A percentile compares a stretch with the other conserved stretches of the same genome.
phyloP scores from a whole-genome alignment of 92 coral and sea anemone genomes.

The Zoanthus sociatus region DNA sequence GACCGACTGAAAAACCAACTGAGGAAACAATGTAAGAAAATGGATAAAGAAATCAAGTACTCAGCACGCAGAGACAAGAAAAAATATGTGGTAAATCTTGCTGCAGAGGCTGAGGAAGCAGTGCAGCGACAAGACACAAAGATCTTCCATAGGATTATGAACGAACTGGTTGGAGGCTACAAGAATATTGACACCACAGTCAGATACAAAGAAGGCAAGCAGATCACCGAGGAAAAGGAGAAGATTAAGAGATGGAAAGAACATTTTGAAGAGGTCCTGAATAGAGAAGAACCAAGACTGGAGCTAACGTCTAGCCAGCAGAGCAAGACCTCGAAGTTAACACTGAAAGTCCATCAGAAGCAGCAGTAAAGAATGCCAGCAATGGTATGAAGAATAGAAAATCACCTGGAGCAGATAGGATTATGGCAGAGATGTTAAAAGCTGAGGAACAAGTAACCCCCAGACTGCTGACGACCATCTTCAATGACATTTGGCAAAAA shows the following conservation, averaged over 20 bases:
- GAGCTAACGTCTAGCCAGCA: too few relatives aligned
- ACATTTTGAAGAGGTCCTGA: too few relatives aligned
- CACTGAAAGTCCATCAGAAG: too few relatives aligned
- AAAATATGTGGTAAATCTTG: constrained; percentile 22
- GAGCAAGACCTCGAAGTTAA: too few relatives aligned
- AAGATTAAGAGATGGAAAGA: too few relatives aligned
- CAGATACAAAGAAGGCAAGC: constrained; percentile 7
- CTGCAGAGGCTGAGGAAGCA: neutral
- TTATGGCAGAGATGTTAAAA: constrained; percentile 11
- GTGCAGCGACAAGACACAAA: neutral
- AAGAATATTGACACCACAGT: constrained; percentile 18
- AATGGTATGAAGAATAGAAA: constrained; percentile 14
- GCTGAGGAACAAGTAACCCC: neutral
- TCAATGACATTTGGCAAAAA: neutral
- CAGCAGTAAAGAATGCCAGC: constrained; percentile 34
- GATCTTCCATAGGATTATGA: neutral
- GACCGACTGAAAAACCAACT: constrained; percentile 18
- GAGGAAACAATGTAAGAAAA: constrained; percentile 1
- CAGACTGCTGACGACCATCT: constrained; percentile 7
- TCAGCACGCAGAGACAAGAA: neutral
- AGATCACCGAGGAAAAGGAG: too few relatives aligned
- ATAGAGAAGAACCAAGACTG: too few relatives aligned
- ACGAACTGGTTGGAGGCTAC: constrained; percentile 25
- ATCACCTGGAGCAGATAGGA: constrained; percentile 19
- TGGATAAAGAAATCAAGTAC: constrained; percentile 6